Base-by-base conservation (phyloP, 2,797 vertebrate species). In the Tokudaia tokunoshimensis region DNA sequence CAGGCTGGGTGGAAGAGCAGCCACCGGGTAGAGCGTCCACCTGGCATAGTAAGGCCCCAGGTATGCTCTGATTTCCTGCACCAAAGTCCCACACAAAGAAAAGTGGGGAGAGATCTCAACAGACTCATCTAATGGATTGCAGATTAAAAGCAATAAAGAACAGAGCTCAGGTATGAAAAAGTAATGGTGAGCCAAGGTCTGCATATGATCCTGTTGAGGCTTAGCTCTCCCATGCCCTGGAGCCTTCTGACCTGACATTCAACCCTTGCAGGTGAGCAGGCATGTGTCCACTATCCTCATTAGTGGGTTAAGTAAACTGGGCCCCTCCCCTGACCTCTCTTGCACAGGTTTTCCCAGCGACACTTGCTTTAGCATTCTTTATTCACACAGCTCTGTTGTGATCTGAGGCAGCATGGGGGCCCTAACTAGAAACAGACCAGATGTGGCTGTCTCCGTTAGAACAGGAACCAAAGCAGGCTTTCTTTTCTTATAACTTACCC, bases 91-190 rank as follows among this genome's bases (percentile, higher is more conserved):
- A 61, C 29, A 63, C 13, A 34, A 63, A 63, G 13, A 63, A 63
- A 63, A 9, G 11, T 8, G 57, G 22, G 31, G 65, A 79, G 76
- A 70, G 34, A 59, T 52, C 17, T 84, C 24, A 84, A 89, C 26
- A 78, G 47, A 91, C 31, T 59, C 11, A 34, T 86, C 31, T 57
- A 61, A 72, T 55, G 29, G 55, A 96, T 0, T 55, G 11, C 31
- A 91, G 89, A 94, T 47, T 75, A 59, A 67, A 94, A 75, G 37
- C 63, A 89, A 76, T 20, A 78, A 79, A 34, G 4, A 37, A 52
- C 37, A 3, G 22, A 11, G 74, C 74, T 94, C 76, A 81, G 37
- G 47, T 31, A 47, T 24, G 52, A 86, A 94, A 41, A 24, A 5
- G 2, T 17, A 6, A 44, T 6, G 83, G 31, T 6, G 10, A 1